A percentile compares a stretch with the other conserved stretches of the same genome.
Conservation (phyloP, 2,888 invertebrate genomes). For the Criorhina ranunculi region DNA sequence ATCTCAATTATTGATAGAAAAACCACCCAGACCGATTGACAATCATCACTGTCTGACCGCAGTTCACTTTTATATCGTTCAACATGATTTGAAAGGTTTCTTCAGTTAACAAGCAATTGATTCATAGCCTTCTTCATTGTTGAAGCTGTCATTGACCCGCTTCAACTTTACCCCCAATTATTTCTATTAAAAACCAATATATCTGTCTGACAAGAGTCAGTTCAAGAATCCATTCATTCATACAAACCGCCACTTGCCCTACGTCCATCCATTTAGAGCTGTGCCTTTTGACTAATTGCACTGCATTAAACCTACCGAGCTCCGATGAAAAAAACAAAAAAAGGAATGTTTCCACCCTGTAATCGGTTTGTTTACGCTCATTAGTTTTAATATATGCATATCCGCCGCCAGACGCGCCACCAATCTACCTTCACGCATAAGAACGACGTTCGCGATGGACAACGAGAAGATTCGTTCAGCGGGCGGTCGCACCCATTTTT, state of each 20-base stretch:
- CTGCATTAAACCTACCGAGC: constrained; percentile 55
- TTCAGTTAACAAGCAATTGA: too few species aligned
- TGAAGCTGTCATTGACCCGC: too few species aligned
- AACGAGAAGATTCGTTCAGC: constrained; percentile 51
- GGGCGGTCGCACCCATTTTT: constrained; percentile 73
- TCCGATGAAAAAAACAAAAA: constrained; percentile 38
- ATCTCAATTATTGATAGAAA: too few species aligned
- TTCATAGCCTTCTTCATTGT: too few species aligned
- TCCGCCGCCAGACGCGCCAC: constrained; percentile 71
- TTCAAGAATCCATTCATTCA: constrained; percentile 42
- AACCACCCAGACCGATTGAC: too few species aligned
- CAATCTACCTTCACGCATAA: constrained; percentile 63
- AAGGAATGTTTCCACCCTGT: constrained; percentile 65
- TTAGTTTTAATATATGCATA: constrained; percentile 73
- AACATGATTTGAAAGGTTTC: too few species aligned
- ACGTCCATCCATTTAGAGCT: constrained; percentile 20
- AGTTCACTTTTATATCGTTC: too few species aligned
- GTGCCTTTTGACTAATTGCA: constrained; percentile 70
- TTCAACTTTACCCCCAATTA: too few species aligned
- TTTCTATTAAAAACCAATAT: constrained; percentile 1
- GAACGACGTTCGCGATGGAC: constrained; percentile 30
- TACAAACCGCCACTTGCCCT: too few species aligned
- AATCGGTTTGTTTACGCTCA: constrained; percentile 75
- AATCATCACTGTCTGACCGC: too few species aligned
- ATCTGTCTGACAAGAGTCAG: constrained; percentile 34